Conservation (phyloP, 2,797 vertebrate genomes). For the Limnodromus scolopaceus region DNA sequence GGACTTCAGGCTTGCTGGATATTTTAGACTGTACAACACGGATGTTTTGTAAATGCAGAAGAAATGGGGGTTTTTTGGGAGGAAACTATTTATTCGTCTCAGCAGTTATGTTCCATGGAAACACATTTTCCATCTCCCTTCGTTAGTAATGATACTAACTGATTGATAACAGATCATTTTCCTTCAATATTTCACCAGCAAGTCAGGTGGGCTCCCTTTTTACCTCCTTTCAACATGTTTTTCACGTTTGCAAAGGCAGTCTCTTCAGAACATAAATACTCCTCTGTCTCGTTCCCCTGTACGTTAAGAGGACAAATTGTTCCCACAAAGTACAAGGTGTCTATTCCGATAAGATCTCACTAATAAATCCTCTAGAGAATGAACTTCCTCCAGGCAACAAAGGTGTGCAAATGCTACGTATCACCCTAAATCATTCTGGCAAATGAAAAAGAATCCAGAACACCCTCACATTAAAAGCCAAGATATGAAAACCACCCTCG, state of each 20-base stretch:
- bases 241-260: neutral
- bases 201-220: neutral
- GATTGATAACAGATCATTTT: neutral
- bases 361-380: conserved; percentile 2
- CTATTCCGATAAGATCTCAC: neutral
- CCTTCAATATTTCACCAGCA: neutral
- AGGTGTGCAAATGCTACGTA: neutral
- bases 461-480: neutral
- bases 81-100: neutral
- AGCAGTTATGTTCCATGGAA: neutral
- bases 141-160: neutral
- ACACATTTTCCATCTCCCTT: neutral
- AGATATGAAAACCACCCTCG: neutral
- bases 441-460: neutral
- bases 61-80: neutral
- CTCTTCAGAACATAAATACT: neutral
- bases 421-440: neutral
- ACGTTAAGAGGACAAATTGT: neutral
- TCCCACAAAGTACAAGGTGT: neutral
- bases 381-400: neutral
- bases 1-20: neutral
- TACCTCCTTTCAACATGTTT: neutral
- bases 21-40: neutral
- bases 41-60: neutral
- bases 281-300: neutral